Evolutionary conservation across 1,140 invertebrate species (phyloP), one percentile per base, ranked within the genome.

Genomic region (Myzus persicae): DNA sequence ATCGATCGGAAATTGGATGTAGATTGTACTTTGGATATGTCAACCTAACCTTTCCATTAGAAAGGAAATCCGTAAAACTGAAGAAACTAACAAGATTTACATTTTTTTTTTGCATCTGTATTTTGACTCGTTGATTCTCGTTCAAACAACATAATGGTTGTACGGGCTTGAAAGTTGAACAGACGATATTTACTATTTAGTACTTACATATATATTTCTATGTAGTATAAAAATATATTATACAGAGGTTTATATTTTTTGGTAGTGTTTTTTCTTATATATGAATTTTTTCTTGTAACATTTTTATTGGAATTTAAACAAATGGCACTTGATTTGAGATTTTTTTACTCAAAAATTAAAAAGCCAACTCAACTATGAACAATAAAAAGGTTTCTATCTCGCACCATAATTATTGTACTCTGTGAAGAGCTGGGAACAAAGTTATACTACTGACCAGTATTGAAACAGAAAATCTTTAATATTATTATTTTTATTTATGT

Each of bases 1-100:
- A 85, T 85, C 84, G 84, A 85, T 85, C 84, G 84, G 84, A 85
- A 85, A 85, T 85, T 31, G 42, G 40, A 85, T 85, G 84, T 85
- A 85, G 38, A 85, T 85, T 85, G 24, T 85, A 85, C 84, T 31
- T 85, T 85, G 84, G 24, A 85, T 85, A 44, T 40, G 11, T 42
- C 40, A 85, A 42, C 84, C 26, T 85, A 44, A 85, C 84, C 40
- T 31, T 85, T 85, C 40, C 40, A 44, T 85, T 84, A 84, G 38
- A 40, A 85, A 85, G 14, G 24, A 84, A 85, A 18, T 2, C 7
- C 44, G 18, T 88, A 36, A 88, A 48, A 40, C n/a, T 18, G n/a
- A 51, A 48, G 7, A 88, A 20, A 85, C 84, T 42, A 40, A 85
- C 42, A 40, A 44, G 84, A 85, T 85, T 85, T 42, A 44, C 84